Base-by-base conservation (phyloP, 2,113 vertebrate genomes). In the Tenrec ecaudatus region DNA sequence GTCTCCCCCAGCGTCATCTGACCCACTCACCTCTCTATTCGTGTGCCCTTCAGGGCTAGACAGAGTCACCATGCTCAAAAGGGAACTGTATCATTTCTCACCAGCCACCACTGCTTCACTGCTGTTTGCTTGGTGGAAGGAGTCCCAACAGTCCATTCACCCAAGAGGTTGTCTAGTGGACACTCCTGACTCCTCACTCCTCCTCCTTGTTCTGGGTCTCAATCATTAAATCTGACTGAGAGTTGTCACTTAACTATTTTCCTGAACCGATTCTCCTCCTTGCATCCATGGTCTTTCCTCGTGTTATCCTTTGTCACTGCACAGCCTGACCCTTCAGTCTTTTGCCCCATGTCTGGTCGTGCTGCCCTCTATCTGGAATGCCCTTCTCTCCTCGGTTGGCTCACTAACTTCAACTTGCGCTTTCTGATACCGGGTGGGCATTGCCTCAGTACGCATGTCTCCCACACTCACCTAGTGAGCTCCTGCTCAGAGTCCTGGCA, bases 51-150 rank as follows among this genome's bases (percentile, higher is more conserved):
- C 10, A 4, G 76, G 0, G 40, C 64, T 19, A 31, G 47, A 9
- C 8, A 17, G 3, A 23, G 6, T 53, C 20, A 11, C 0, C 3
- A 6, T 6, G 4, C 14, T 0, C 6, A 9, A 1, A 64, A 29
- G 3, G 1, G 43, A 62, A 23, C 6, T 78, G 10, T 6, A 11
- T 0, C 0, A 0, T 16, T 58, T 47, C 76, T 86, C 33, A 7
- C 0, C 6, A 17, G 27, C 31, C 27, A 3, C n/a, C 7, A 2
- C 7, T 0, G 58, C 3, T 33, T 40, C 66, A 27, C 33, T 25
- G 43, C 33, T 33, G 20, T 58, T 43, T 1, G 53, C 10, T 0
- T 4, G 8, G 25, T 14, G 40, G 40, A 40, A 71, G 71, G 23
- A 0, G 69, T 11, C 75, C 17, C 62, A 40, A 29, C 58, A 0